Conservation (phyloP, 2,797 vertebrate genomes). For the Rhinophrynus dorsalis region DNA sequence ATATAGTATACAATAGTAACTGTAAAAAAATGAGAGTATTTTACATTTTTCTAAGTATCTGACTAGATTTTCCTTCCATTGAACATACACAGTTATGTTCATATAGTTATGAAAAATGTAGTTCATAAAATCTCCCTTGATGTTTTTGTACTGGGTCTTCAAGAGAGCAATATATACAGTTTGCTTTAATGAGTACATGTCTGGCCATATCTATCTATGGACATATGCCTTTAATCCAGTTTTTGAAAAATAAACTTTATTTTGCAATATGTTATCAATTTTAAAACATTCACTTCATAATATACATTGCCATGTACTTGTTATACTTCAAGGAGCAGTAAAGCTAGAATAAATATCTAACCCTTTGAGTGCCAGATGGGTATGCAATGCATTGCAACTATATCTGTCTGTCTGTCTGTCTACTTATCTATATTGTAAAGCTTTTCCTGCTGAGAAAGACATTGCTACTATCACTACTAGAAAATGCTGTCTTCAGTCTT, state of each 20-base stretch:
- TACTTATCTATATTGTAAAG: no score
- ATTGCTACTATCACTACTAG: no score
- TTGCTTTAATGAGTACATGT: slow-evolving; percentile 37
- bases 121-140: slow-evolving; percentile 33
- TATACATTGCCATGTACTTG: no score
- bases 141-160: slow-evolving; percentile 48
- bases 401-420: no score
- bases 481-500: no score
- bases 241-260: slow-evolving; percentile 41
- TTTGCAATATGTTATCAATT: slow-evolving; percentile 38
- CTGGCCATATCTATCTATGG: slow-evolving; percentile 39
- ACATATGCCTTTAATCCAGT: slow-evolving; percentile 38
- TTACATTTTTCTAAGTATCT: slow-evolving; percentile 34
- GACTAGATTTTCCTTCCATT: slow-evolving; percentile 52
- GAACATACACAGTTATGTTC: slow-evolving; percentile 36
- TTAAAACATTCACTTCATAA: no score
- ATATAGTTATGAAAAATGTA: slow-evolving; percentile 34
- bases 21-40: slow-evolving; percentile 24
- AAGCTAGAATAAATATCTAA: no score
- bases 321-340: no score
- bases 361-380: no score
- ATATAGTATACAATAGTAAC: slow-evolving; percentile 32
- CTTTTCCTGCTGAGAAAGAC: no score
- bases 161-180: slow-evolving; percentile 37
- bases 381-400: no score